Evolutionary conservation across 2,797 vertebrate species (phyloP).

Genomic region (Chaunax sp.): DNA sequence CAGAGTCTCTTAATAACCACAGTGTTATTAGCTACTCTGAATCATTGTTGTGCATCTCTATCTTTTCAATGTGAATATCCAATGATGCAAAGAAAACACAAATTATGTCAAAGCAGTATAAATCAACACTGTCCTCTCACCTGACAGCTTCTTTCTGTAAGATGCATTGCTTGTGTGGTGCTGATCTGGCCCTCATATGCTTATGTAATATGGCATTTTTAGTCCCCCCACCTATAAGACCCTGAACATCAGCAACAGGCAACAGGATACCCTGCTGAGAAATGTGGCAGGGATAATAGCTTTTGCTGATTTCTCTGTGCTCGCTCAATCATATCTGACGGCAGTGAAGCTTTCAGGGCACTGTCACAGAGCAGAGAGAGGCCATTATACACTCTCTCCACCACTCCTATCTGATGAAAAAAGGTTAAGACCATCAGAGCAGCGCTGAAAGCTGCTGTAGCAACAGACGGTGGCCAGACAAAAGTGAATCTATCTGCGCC

Average conservation of each 20-base stretch:
- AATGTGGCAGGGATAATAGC: conserved; percentile 57
- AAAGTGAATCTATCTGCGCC: conserved; percentile 54
- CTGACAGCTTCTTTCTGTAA: conserved; percentile 7
- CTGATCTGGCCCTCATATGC: conserved; percentile 7
- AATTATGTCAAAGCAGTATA: conserved; percentile 8
- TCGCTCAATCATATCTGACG: conserved; percentile 57
- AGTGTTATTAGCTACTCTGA: neutral
- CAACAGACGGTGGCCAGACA: conserved; percentile 37
- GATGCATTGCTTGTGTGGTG: neutral
- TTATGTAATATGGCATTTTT: conserved; percentile 53
- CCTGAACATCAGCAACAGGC: conserved; percentile 42
- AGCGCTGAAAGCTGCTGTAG: conserved; percentile 45
- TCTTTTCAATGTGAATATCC: too few species aligned
- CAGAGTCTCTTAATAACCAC: neutral
- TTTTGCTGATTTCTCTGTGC: conserved; percentile 50
- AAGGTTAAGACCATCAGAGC: conserved; percentile 58
- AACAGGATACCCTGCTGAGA: conserved; percentile 70
- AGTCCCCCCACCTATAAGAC: conserved; percentile 48
- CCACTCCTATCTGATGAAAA: conserved; percentile 57
- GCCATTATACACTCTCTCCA: conserved; percentile 58
- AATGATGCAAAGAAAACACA: neutral
- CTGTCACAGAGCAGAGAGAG: conserved; percentile 54
- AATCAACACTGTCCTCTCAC: conserved; percentile 11
- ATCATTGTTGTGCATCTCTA: neutral
- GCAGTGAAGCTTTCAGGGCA: conserved; percentile 62